Evolutionary conservation across 2,888 invertebrate genomes (phyloP), one percentile per base, ranked within the genome.

Genomic region (Lochmaea crataegi): DNA sequence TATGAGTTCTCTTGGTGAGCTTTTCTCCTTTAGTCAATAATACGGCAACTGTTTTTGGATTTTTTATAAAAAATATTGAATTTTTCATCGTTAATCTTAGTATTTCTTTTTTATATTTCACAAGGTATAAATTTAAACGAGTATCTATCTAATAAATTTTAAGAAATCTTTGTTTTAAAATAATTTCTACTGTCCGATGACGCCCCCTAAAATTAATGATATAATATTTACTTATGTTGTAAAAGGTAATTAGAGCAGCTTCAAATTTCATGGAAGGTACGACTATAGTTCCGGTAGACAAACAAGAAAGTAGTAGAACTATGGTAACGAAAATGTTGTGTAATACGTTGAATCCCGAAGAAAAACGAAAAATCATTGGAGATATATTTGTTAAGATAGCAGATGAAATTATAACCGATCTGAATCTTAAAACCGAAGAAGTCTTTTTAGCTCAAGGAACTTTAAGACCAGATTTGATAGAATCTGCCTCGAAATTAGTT

Each of bases 281-380:
- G 79, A 98, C 98, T 22, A 91, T 92, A 76, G 91, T 97, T 56
- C 94, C 82, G 42, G 80, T 82, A 42, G 81, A 80, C 70, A 81
- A 80, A 69, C 77, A 79, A 63, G 79, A 78, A 65, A 82, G 88
- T 79, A 87, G 88, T 12, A 87, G 91, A 80, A 90, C 91, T 76
- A 88, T 90, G 76, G 87, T 91, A 86, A 97, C 97, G 56, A 93
- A 94, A 84, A 93, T 95, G 90, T 89, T 97, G 68, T 96, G 95
- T 85, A 93, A 93, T 88, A 92, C 94, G 18, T 89, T 91, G n/a
- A 92, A 95, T 87, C 99, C 99, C 0, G 99, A 99, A 88, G 97
- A 98, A 86, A 99, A 99, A 85, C 92, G 99, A 76, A 96, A 96
- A 89, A 98, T 99, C 83, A 99, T 99, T 84, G 99, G 99, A 18